Conservation (phyloP, 35 echinoderm and acorn worm species). For the Anneissia japonica region DNA sequence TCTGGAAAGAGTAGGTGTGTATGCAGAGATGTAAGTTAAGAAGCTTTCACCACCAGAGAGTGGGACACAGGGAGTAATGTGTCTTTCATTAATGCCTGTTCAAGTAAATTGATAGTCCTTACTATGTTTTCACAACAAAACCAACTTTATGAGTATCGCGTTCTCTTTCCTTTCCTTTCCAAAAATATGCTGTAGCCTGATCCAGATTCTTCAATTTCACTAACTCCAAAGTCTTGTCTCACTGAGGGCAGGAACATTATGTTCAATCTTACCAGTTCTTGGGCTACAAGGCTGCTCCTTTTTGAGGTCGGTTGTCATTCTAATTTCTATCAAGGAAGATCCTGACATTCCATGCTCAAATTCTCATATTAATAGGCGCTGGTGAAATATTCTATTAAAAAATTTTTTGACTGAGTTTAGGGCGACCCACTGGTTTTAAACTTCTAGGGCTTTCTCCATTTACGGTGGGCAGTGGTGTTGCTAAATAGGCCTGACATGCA, state of each 20-base stretch:
- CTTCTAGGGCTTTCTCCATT: too few species aligned
- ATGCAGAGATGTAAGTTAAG: not conserved
- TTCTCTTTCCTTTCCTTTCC: not conserved
- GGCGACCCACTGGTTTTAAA: too few species aligned
- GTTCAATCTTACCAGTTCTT: not conserved
- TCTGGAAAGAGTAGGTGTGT: not conserved
- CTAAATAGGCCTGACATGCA: too few species aligned
- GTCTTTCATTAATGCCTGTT: not conserved
- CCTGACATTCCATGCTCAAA: not conserved
- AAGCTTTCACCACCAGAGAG: not conserved
- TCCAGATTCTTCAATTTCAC: not conserved
- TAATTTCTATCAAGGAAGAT: not conserved
- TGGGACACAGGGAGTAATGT: not conserved
- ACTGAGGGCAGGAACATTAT: slow-evolving; percentile 18
- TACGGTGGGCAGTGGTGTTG: too few species aligned
- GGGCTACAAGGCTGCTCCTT: not conserved
- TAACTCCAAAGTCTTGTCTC: not conserved
- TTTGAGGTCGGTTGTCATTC: too few species aligned
- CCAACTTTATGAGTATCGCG: not conserved
- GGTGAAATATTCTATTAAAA: too few species aligned
- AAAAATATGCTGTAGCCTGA: slow-evolving; percentile 23
- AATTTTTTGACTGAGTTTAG: too few species aligned
- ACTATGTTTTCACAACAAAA: not conserved
- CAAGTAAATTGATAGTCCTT: not conserved
- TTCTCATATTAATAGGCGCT: too few species aligned